Evolutionary conservation across 2,113 vertebrate species (phyloP).

Genomic region (Platysternon megacephalum): DNA sequence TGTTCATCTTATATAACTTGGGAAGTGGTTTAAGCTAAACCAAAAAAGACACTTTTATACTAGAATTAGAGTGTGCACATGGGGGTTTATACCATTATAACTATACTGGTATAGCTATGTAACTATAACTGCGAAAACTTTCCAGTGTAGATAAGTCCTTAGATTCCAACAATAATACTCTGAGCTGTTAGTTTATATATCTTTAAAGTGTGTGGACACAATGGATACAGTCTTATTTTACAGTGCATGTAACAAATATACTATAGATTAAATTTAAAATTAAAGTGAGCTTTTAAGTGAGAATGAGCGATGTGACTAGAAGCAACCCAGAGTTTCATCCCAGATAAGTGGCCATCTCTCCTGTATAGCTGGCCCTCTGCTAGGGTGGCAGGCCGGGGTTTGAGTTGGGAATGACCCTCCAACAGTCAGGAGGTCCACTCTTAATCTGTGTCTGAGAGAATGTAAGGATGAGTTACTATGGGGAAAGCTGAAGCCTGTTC

Average conservation of each 20-base stretch:
- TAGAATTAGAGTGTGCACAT: background rate
- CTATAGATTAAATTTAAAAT: background rate
- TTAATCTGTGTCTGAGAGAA: background rate
- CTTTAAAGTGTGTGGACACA: background rate
- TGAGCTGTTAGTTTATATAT: background rate
- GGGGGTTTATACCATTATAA: background rate
- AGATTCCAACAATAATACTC: background rate
- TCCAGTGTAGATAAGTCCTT: background rate
- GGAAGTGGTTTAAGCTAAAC: background rate
- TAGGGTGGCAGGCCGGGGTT: background rate
- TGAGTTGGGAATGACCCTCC: background rate
- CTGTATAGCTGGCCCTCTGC: background rate
- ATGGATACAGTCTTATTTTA: background rate
- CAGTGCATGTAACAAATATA: constrained; percentile 16
- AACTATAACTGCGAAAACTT: background rate
- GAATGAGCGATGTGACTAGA: background rate
- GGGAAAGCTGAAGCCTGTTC: background rate
- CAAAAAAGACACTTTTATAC: background rate
- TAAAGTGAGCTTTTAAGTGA: background rate
- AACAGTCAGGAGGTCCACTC: background rate
- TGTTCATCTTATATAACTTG: background rate
- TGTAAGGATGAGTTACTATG: background rate
- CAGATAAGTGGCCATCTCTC: background rate
- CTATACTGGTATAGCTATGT: background rate
- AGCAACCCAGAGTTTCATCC: background rate